A percentile compares a stretch with the other conserved stretches of the same genome.
Evolutionary conservation across 2,888 invertebrate genomes (phyloP).

Genomic region (Tenthredo mesomela): DNA sequence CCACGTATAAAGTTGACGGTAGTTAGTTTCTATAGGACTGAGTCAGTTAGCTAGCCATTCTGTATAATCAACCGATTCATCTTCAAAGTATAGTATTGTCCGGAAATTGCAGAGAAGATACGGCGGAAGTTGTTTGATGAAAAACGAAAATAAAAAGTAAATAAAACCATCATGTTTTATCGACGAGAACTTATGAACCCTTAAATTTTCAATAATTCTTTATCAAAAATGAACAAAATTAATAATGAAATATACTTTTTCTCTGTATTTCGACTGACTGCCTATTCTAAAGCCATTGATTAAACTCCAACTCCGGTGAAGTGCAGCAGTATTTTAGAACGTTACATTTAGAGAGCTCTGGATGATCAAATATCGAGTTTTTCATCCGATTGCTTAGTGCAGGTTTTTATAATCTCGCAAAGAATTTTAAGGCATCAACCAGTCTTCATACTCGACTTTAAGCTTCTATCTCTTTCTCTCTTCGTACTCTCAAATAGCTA

Average conservation of each 20-base stretch:
- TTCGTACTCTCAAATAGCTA: background rate
- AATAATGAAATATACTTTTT: background rate
- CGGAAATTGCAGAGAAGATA: constrained; percentile 5
- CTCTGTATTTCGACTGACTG: background rate
- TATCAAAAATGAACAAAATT: background rate
- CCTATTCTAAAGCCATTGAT: background rate
- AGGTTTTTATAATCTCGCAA: constrained; percentile 29
- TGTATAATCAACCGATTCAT: constrained; percentile 26
- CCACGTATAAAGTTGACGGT: constrained; percentile 12
- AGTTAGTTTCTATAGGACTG: background rate
- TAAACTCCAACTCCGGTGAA: background rate
- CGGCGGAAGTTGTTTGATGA: background rate
- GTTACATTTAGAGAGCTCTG: background rate
- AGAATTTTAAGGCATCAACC: constrained; percentile 24
- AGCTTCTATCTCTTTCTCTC: background rate
- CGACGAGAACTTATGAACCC: background rate
- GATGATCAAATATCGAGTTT: constrained; percentile 40
- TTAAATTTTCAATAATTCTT: background rate
- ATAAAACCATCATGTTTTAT: background rate
- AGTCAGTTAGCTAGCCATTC: constrained; percentile 8
- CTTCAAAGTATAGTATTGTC: background rate
- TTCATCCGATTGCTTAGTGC: background rate
- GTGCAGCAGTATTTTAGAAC: background rate
- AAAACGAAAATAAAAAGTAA: background rate
- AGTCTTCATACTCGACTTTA: background rate